A percentile compares a stretch with the other conserved stretches of the same genome.
Evolutionary conservation across 1,140 invertebrate species (phyloP).

Genomic region (Scaptomyza graminum): DNA sequence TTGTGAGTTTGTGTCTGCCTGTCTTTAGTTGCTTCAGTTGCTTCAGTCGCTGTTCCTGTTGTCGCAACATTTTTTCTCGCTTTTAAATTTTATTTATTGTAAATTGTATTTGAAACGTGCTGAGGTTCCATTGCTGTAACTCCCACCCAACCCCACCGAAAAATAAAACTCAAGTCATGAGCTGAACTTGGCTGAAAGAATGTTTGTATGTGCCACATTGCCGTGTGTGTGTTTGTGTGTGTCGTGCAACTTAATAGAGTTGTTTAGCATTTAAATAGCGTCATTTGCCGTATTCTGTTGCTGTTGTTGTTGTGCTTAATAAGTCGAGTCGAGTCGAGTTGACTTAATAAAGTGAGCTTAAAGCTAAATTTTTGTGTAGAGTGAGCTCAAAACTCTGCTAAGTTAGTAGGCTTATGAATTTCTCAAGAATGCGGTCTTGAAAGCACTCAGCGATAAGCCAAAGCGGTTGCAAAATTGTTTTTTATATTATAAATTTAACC

Average conservation of each 20-base stretch:
- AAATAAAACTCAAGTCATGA: conserved; percentile 15
- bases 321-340: conserved; percentile 57
- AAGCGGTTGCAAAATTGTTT: conserved; percentile 41
- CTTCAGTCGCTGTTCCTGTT: conserved; percentile 27
- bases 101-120: conserved; percentile 82
- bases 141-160: background rate
- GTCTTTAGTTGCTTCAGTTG: conserved; percentile 8
- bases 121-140: conserved; percentile 68
- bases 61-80: conserved; percentile 73
- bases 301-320: conserved; percentile 64
- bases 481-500: conserved; percentile 23
- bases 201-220: conserved; percentile 29
- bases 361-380: conserved; percentile 46
- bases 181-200: conserved; percentile 27
- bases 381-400: conserved; percentile 42
- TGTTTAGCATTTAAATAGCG: conserved; percentile 81
- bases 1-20: conserved; percentile 15
- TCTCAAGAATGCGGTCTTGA: conserved; percentile 58
- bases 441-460: conserved; percentile 54
- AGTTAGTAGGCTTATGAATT: conserved; percentile 40
- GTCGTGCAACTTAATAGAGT: conserved; percentile 80
- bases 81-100: conserved; percentile 83
- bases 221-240: conserved; percentile 46
- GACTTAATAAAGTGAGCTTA: conserved; percentile 71
- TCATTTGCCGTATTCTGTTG: conserved; percentile 61